A percentile compares a stretch with the other conserved stretches of the same genome.
These are phyloP conservation scores for Ichneumon xanthorius DNA, from an alignment of 2,888 invertebrate species.

Conservation along the genomic window DNA sequence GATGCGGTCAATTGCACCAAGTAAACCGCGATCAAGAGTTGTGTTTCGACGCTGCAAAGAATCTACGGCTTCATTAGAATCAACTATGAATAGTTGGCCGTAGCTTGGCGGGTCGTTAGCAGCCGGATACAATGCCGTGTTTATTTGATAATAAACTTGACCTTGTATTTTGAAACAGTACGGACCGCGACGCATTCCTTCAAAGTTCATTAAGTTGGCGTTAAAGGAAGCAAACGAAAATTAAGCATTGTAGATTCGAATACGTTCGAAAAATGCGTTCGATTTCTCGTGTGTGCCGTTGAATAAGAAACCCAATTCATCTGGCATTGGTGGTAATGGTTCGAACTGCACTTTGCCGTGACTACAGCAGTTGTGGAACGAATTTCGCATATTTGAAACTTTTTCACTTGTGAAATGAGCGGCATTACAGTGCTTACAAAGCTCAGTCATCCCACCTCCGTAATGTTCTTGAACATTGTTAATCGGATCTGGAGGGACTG, in stretches of 20 bases:
- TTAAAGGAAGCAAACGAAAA: neutral
- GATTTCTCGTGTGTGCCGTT: conserved; percentile 20
- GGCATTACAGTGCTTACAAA: conserved; percentile 55
- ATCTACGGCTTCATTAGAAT: neutral
- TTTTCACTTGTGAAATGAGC: conserved; percentile 54
- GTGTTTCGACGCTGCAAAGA: neutral
- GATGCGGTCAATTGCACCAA: neutral
- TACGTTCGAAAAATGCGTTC: conserved; percentile 33
- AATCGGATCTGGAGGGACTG: neutral
- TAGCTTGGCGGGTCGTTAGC: neutral
- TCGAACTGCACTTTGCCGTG: conserved; percentile 50
- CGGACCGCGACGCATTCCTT: neutral
- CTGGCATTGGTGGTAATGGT: conserved; percentile 44
- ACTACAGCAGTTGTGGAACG: conserved; percentile 64
- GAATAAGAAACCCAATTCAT: conserved; percentile 51
- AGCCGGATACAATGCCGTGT: neutral
- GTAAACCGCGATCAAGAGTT: neutral
- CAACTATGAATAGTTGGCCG: neutral
- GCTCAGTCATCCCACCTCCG: conserved; percentile 35
- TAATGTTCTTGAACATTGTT: conserved; percentile 40
- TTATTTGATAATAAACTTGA: neutral
- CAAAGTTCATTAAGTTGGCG: neutral
- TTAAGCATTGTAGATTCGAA: neutral
- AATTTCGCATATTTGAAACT: conserved; percentile 41
- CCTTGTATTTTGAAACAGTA: no score